Conservation (phyloP, 2,888 invertebrate genomes). For the Hirtodrosophila confusa region DNA sequence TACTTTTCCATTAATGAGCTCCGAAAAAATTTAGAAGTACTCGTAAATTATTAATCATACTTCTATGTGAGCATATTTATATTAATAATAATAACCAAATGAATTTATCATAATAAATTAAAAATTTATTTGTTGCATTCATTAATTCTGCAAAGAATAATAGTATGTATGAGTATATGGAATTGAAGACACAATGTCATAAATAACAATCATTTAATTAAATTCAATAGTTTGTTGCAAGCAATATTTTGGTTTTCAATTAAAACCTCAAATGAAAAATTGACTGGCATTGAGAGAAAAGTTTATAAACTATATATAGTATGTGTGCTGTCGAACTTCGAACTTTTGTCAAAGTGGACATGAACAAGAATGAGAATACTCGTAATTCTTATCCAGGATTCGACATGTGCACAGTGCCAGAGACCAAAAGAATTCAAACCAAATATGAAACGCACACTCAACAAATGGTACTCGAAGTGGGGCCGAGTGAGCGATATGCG, state of each 20-base stretch:
- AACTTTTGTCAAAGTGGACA: conserved; percentile 45
- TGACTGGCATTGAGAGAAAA: conserved; percentile 29
- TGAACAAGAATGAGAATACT: conserved; percentile 7
- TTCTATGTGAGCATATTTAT: not conserved
- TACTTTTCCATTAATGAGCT: too few relatives aligned
- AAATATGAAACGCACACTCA: conserved; percentile 34
- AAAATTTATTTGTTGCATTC: too few relatives aligned
- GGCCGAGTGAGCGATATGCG: conserved; percentile 19
- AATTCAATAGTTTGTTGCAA: not conserved
- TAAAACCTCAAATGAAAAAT: conserved; percentile 32
- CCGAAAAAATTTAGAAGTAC: not conserved
- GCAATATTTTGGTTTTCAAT: conserved; percentile 25
- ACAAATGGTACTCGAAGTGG: conserved; percentile 37
- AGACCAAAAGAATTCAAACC: conserved; percentile 8
- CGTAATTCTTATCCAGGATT: conserved; percentile 20
- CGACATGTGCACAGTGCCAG: conserved; percentile 46
- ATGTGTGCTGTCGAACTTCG: conserved; percentile 33
- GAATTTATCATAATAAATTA: not conserved
- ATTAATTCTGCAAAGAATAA: too few relatives aligned
- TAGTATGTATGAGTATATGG: too few relatives aligned
- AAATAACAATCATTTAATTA: not conserved
- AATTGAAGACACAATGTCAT: not conserved
- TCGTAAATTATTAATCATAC: too few relatives aligned
- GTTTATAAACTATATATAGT: conserved; percentile 55
- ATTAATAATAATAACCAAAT: not conserved